Percentiles rank a stretch among this genome's conserved stretches.
Evolutionary conservation across 2,888 invertebrate genomes (phyloP).

Genomic region (Xestobium rufovillosum): DNA sequence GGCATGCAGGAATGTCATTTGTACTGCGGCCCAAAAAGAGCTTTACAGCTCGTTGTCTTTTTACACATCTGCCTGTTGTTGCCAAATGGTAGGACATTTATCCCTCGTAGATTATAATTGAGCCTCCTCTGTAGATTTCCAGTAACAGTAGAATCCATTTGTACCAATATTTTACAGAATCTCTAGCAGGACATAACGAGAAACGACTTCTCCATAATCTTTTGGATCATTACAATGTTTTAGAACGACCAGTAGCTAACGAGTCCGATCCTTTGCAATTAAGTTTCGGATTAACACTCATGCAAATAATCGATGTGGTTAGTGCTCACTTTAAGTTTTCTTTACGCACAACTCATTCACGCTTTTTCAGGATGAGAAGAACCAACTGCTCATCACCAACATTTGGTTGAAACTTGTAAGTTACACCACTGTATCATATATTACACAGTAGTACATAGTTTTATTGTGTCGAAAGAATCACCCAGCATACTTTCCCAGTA

Average conservation of each 20-base stretch:
- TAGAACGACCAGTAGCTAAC: constrained; percentile 92
- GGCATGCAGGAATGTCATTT: constrained; percentile 42
- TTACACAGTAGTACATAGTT: no score
- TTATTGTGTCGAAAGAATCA: no score
- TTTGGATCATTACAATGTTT: constrained; percentile 87
- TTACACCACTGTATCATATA: no score
- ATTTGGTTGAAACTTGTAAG: constrained; percentile 96
- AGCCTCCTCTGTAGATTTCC: no score
- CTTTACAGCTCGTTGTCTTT: constrained; percentile 42
- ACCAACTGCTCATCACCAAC: constrained; percentile 93
- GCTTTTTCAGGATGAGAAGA: constrained; percentile 80
- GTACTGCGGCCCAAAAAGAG: constrained; percentile 40
- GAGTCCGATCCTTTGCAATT: constrained; percentile 93
- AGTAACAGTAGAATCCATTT: no score
- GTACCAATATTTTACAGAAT: no score
- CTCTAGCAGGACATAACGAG: constrained; percentile 84
- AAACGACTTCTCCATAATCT: constrained; percentile 86
- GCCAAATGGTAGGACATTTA: constrained; percentile 44
- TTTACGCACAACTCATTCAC: constrained; percentile 4
- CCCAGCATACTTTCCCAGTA: no score
- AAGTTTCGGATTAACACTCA: constrained; percentile 92
- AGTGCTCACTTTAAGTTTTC: constrained; percentile 40
- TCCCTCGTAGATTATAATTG: no score
- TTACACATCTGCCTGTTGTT: constrained; percentile 44
- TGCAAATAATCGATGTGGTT: constrained; percentile 98